Evolutionary conservation across 23 tunicate species (phyloP), one percentile per base, ranked within the genome.

Genomic region (Trididemnum clinides): DNA sequence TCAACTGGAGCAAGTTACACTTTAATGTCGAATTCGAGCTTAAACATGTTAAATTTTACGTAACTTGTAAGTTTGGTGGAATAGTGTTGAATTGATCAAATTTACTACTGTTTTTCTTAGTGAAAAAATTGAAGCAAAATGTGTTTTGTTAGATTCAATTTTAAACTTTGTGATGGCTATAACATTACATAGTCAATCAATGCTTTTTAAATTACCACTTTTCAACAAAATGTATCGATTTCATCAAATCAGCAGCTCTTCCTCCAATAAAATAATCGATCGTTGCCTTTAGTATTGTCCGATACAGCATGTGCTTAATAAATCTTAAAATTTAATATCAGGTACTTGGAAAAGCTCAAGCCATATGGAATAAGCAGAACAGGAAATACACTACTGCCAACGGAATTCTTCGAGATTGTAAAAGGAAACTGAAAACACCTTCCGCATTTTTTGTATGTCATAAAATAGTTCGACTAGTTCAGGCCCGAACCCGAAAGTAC

Each of bases 291-390:
- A 44, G 10, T 10, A 15, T 44, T 44, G 54, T 15, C 54, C 54
- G 54, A 7, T 7, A 15, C 54, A 44, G 54, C 54, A 44, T 44
- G 54, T n/a, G 66, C 66, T 59, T 59, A n/a, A 25, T 59, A n/a
- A 15, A n/a, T 59, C 25, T n/a, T 59, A 59, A 59, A 59, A 59
- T 59, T 59, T 59, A 28, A n/a, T 59, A 44, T 59, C 25, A 59
- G 66, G 66, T 59, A 59, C 66, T 59, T 59, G 66, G 66, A n/a
- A 66, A 66, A 31, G 75, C 75, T 6, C 75, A 66, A 31, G 75
- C 75, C 6, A 30, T 66, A 29, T 66, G 75, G 75, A 66, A 32
- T 32, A 30, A 32, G 75, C 75, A 66, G 37, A 66, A n/a, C 75
- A 29, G 37, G n/a, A 29, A 30, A 31, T 37, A 66, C 75, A 32